phyloP scores from a whole-genome alignment of 1,140 invertebrate genomes.

The Brachionus rotundiformis region DNA sequence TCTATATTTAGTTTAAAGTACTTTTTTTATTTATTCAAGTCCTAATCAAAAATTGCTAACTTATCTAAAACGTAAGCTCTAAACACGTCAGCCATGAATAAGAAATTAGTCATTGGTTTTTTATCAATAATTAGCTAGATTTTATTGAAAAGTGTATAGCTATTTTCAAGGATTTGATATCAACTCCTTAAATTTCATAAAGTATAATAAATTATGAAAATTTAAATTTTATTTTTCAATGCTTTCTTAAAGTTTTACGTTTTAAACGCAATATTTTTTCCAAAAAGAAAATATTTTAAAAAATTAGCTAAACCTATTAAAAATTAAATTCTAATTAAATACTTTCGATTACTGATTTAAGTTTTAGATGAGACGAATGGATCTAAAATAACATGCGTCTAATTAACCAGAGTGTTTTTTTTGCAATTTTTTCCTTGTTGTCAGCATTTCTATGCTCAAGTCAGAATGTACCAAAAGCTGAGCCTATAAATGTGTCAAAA shows the following conservation, averaged over 20 bases:
- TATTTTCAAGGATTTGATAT: background rate
- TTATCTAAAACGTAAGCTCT: background rate
- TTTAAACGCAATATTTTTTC: constrained; percentile 3
- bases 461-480: background rate
- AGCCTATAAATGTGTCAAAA: background rate
- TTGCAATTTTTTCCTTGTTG: background rate
- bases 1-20: background rate
- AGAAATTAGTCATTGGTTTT: background rate
- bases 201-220: constrained; percentile 13
- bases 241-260: background rate
- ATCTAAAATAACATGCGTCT: constrained; percentile 16
- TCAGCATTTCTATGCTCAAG: background rate
- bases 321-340: constrained; percentile 1
- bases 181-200: background rate
- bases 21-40: no score
- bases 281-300: background rate
- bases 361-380: constrained; percentile 9
- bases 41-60: no score
- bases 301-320: background rate
- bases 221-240: background rate
- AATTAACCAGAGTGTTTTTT: background rate
- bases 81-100: background rate
- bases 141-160: background rate
- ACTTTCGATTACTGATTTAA: background rate
- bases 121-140: background rate